Evolutionary conservation across 2,113 vertebrate species (phyloP), one percentile per base, ranked within the genome.

Genomic region (Nothocercus nigrocapillus): DNA sequence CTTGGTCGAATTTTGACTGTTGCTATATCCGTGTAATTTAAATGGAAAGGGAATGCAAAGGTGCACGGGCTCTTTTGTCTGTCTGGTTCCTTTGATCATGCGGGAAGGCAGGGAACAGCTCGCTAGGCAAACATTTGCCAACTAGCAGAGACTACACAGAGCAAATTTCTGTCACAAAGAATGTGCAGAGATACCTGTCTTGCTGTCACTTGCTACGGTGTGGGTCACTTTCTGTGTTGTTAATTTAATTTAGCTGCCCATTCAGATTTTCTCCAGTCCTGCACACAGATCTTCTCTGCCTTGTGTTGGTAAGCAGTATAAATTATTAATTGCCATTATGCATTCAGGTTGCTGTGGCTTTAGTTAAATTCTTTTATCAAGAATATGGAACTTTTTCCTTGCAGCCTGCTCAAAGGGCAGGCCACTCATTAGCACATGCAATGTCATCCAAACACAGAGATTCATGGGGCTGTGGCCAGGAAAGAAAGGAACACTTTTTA

Each of bases 51-150:
- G 1, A 86, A 70, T 42, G 38, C 6, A 67, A 74, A 85, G 20
- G 5, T 76, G 25, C 38, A 63, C 0, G 12, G 64, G 70, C 13
- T 2, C 4, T 78, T 91, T 75, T 51, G 67, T 32, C 45, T 82
- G 5, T 14, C 51, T 82, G 17, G 28, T 82, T 86, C 36, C 68
- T 20, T 54, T 53, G n/a, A 54, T 67, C 38, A 17, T 62, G 36
- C 14, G 1, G 8, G 13, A 82, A 9, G 40, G 30, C 86, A 12
- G 5, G 27, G 34, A 76, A 40, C 62, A 2, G 2, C 34, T 72
- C n/a, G 32, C 42, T 72, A 51, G 51, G 74, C 54, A 94, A 95
- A 93, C 49, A 93, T 85, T 91, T 75, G 70, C 36, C 34, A 61
- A 15, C 42, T 10, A 76, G 67, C 40, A 88, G 56, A 77, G 54